These are phyloP conservation scores for Actinernus sp. DNA, from an alignment of 92 coral and sea anemone species.

Conservation along the genomic window DNA sequence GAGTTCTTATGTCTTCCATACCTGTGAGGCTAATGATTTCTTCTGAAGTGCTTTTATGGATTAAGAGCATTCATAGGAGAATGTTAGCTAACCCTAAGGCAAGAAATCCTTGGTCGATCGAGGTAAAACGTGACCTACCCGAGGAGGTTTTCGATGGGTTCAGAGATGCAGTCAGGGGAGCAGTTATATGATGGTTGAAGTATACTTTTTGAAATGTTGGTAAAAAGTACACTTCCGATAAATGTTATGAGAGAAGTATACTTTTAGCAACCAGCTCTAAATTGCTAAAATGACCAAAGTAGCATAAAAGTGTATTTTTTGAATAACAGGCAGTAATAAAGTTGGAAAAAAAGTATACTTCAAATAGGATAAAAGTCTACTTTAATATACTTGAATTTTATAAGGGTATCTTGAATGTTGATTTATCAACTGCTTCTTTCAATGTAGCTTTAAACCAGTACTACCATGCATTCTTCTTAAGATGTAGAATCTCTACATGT, in stretches of 20 bases:
- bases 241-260: too few species aligned
- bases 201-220: too few species aligned
- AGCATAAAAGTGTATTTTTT: too few species aligned
- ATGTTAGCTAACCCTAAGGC: slow-evolving; percentile 52
- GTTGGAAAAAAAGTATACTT: too few species aligned
- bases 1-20: slow-evolving; percentile 34
- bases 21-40: slow-evolving; percentile 41
- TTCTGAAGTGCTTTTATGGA: slow-evolving; percentile 44
- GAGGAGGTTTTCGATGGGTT: slow-evolving; percentile 41
- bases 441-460: slow-evolving; percentile 53
- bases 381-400: slow-evolving; percentile 28
- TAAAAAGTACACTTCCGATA: too few species aligned
- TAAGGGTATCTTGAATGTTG: slow-evolving; percentile 25
- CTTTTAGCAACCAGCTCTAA: too few species aligned
- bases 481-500: slow-evolving; percentile 59
- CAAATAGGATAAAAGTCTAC: too few species aligned
- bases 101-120: slow-evolving; percentile 69
- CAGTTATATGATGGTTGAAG: too few species aligned
- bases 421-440: slow-evolving; percentile 54
- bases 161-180: slow-evolving; percentile 37
- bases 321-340: slow-evolving; percentile 17
- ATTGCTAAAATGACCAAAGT: too few species aligned
- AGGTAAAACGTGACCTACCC: slow-evolving; percentile 59
- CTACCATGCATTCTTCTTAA: slow-evolving; percentile 65
- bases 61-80: slow-evolving; percentile 50